These are phyloP conservation scores for Parazoanthus darwini DNA, from an alignment of 92 coral and sea anemone genomes.

Conservation along the genomic window DNA sequence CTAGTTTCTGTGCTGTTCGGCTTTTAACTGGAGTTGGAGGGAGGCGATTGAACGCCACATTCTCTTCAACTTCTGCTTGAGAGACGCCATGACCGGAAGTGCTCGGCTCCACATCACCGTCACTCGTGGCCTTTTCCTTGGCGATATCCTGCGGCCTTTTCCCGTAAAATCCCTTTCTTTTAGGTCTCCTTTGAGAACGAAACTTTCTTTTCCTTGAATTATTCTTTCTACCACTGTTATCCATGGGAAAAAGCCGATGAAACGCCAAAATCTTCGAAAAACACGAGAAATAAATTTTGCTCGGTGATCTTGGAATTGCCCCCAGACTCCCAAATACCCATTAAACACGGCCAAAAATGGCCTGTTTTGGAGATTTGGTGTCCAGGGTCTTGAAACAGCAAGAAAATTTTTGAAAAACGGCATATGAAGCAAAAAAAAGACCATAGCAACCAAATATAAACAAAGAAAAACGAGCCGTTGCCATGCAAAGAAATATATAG, in stretches of 20 bases:
- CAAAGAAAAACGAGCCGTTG: not conserved
- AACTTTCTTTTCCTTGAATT: conserved; percentile 21
- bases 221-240: not conserved
- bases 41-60: not conserved
- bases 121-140: not conserved
- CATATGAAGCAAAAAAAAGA: not conserved
- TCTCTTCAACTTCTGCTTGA: not conserved
- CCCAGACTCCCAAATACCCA: not conserved
- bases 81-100: not conserved
- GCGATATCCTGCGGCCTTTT: conserved; percentile 9
- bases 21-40: not conserved
- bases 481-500: no score
- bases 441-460: conserved; percentile 5
- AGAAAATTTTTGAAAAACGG: not conserved
- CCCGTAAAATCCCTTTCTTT: conserved; percentile 7
- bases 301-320: not conserved
- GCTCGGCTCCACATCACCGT: not conserved
- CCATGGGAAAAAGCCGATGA: not conserved
- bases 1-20: not conserved
- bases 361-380: not conserved
- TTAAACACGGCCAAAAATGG: conserved; percentile 1
- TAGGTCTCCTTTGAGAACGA: not conserved
- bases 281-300: no score
- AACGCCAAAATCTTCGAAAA: not conserved
- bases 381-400: not conserved